Evolutionary conservation across 2,113 vertebrate genomes (phyloP), one percentile per base, ranked within the genome.

Genomic region (Aythya baeri): DNA sequence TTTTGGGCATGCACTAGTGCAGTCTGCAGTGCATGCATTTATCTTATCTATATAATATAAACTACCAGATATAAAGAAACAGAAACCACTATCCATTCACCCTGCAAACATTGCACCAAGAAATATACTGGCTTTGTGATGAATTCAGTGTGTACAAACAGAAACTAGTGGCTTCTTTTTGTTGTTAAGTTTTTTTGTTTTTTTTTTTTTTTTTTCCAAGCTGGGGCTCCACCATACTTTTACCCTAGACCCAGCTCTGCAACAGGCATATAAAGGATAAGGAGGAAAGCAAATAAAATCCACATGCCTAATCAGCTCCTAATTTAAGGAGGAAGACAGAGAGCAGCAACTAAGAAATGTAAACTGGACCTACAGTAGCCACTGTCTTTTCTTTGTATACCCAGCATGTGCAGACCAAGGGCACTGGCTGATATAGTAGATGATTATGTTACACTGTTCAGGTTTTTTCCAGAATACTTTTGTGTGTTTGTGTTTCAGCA

Each of bases 11-110:
- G 25, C 4, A 16, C 13, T 61, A 3, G 29, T 72, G 50, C 46
- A 71, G 29, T 34, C 83, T 84, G 71, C 43, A 76, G 21, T 23
- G 10, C 17, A 32, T 44, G 20, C 9, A 25, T 74, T 91, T 50
- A 59, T 0, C 0, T 72, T 71, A 34, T 26, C 21, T 80, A 29
- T 36, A 50, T 36, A 0, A 0, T 15, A 72, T 9, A 79, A 81
- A 57, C 32, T 65, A 25, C 66, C 63, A 67, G 17, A 38, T 29
- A 41, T 17, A 58, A 46, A 68, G 70, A 46, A 68, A 54, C 26
- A 78, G 29, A 92, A 70, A 7, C 4, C 10, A 23, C 14, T 38
- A 63, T 5, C 31, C 22, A 63, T 57, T 65, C 25, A 31, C 13
- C 49, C 50, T 41, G 68, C 27, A 82, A 52, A 62, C 21, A 23